A percentile compares a stretch with the other conserved stretches of the same genome.
phyloP scores from a whole-genome alignment of 2,113 vertebrate species.

The Grammomys surdaster region DNA sequence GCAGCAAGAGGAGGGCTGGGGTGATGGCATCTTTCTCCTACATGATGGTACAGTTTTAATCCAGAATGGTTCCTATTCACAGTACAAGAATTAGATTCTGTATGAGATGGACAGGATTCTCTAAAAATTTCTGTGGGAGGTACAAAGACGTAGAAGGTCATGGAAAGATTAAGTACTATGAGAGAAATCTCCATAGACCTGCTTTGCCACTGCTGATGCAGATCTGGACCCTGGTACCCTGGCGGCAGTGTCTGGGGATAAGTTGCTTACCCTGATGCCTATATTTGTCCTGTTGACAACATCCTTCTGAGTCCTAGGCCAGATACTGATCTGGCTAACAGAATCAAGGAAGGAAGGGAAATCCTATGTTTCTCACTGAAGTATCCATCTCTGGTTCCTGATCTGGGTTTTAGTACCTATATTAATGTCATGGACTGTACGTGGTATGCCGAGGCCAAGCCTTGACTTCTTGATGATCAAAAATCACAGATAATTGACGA shows the following conservation, averaged over 20 bases:
- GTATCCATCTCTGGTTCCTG: background rate
- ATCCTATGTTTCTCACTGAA: background rate
- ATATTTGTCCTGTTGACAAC: too few species aligned
- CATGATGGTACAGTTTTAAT: background rate
- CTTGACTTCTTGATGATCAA: background rate
- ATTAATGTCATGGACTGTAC: background rate
- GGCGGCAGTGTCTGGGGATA: too few species aligned
- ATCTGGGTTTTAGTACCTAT: background rate
- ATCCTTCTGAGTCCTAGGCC: too few species aligned
- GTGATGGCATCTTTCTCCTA: background rate
- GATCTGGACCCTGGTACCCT: background rate
- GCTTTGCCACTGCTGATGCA: background rate
- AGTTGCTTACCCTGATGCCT: too few species aligned
- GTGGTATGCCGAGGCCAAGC: background rate
- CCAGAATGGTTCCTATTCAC: background rate
- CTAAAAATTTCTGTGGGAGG: background rate
- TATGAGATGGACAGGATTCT: too few species aligned
- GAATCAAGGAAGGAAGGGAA: background rate
- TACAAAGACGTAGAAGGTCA: background rate
- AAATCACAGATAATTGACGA: background rate
- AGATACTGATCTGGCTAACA: background rate
- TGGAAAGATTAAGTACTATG: background rate
- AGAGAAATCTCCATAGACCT: background rate
- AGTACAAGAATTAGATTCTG: background rate
- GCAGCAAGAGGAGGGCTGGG: too few species aligned